phyloP scores from a whole-genome alignment of 2,113 vertebrate genomes.

The Aptenodytes forsteri region DNA sequence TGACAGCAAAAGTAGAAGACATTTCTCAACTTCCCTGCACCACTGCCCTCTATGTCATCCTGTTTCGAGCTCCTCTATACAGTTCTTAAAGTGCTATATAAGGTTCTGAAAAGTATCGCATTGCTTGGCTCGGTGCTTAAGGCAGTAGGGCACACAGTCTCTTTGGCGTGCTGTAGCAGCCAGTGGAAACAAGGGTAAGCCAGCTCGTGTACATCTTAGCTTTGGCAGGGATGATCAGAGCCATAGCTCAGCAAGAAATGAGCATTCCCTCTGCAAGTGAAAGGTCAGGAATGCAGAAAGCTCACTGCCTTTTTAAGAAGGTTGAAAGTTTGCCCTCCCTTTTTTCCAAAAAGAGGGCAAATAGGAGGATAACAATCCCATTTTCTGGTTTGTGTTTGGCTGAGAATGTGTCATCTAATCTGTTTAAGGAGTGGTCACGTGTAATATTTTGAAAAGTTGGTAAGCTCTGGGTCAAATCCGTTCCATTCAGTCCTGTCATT shows the following conservation, averaged over 20 bases:
- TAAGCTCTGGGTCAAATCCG: background rate
- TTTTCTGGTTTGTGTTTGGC: background rate
- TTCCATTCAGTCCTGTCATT: background rate
- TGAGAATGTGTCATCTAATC: background rate
- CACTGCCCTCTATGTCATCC: background rate
- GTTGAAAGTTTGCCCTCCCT: background rate
- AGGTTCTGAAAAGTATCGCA: constrained; percentile 27
- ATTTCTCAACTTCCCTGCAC: background rate
- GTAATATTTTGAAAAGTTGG: background rate
- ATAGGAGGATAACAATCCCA: background rate
- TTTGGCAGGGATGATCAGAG: constrained; percentile 53
- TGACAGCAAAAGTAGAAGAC: background rate
- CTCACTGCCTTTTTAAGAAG: constrained; percentile 37
- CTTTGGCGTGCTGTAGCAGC: constrained; percentile 17
- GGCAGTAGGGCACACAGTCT: constrained; percentile 35
- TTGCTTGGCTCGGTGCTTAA: constrained; percentile 24
- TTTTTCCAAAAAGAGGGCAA: background rate
- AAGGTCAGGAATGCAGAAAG: constrained; percentile 60
- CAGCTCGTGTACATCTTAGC: constrained; percentile 32
- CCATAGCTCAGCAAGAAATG: constrained; percentile 50
- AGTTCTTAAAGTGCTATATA: constrained; percentile 27
- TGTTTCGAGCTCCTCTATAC: background rate
- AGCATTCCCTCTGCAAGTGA: constrained; percentile 47
- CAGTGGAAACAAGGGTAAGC: constrained; percentile 48
- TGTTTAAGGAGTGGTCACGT: background rate